Percentiles rank a stretch among this genome's conserved stretches.
These are phyloP conservation scores for Clarias gariepinus DNA, from an alignment of 2,113 vertebrate genomes.

Conservation along the genomic window DNA sequence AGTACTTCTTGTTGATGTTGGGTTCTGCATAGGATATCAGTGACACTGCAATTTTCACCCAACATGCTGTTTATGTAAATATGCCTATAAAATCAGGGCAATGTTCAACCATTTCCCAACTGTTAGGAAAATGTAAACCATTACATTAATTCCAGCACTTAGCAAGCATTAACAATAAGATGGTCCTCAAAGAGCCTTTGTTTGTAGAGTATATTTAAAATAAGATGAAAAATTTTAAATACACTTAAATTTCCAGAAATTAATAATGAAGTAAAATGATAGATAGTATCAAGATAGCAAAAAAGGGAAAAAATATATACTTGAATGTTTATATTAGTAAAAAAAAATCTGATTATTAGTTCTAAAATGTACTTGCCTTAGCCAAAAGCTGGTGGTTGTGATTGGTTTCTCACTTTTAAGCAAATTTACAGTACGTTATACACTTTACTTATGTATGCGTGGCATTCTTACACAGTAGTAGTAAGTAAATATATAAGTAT, in stretches of 20 bases:
- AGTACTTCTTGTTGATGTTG: neutral
- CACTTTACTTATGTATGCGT: neutral
- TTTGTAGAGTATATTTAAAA: neutral
- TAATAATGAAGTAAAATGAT: neutral
- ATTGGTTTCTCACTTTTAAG: neutral
- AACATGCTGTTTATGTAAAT: conserved; percentile 8
- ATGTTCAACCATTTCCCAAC: neutral
- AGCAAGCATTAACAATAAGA: neutral
- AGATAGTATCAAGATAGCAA: neutral
- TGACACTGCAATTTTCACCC: neutral
- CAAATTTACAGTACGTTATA: neutral
- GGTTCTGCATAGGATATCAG: neutral
- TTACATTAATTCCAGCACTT: neutral
- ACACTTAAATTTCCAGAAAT: neutral
- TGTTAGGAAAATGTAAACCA: neutral
- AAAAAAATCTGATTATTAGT: neutral
- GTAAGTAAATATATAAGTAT: neutral
- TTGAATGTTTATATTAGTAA: neutral
- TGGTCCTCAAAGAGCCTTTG: neutral
- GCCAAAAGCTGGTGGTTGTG: neutral
- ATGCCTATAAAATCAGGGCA: conserved; percentile 8
- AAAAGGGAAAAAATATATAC: neutral
- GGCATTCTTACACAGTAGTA: neutral
- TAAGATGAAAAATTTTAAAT: neutral
- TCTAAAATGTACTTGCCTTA: neutral